Conservation (phyloP, 2,888 invertebrate genomes). For the Microctonus hyperodae region DNA sequence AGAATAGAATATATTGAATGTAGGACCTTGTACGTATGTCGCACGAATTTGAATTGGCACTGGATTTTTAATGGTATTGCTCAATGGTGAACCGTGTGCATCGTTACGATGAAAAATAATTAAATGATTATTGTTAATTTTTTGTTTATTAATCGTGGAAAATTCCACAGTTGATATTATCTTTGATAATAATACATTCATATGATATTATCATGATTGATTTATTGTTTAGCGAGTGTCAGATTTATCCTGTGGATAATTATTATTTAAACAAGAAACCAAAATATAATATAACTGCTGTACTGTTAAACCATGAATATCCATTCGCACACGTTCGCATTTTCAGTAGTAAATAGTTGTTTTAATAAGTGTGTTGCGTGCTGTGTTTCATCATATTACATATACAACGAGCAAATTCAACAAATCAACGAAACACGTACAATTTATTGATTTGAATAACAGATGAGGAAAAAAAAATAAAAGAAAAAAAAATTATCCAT, state of each 20-base stretch:
- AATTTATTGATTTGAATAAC: no score
- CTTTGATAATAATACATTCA: constrained; percentile 44
- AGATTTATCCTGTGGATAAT: constrained; percentile 47
- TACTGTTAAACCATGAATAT: constrained; percentile 16
- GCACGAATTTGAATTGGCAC: constrained; percentile 39
- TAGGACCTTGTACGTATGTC: constrained; percentile 34
- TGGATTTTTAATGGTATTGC: constrained; percentile 46
- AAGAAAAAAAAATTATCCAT: no score
- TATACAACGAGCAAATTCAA: constrained; percentile 6
- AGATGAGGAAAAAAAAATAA: no score
- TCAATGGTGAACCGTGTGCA: constrained; percentile 47
- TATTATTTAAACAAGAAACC: constrained; percentile 25
- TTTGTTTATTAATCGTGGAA: constrained; percentile 30
- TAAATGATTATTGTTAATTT: constrained; percentile 40
- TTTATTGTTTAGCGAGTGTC: constrained; percentile 54
- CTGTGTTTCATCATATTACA: constrained; percentile 44
- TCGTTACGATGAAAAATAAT: constrained; percentile 44
- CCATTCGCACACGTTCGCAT: constrained; percentile 50
- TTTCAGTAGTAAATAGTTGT: constrained; percentile 58
- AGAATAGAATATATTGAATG: constrained; percentile 14
- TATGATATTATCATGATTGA: constrained; percentile 40
- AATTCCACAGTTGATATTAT: constrained; percentile 37
- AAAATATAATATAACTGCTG: constrained; percentile 17
- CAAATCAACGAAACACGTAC: background rate
- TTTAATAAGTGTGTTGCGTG: constrained; percentile 60